A percentile compares a stretch with the other conserved stretches of the same genome.
Conservation (phyloP, 2,797 vertebrate species). For the Enteromius trimaculatus region DNA sequence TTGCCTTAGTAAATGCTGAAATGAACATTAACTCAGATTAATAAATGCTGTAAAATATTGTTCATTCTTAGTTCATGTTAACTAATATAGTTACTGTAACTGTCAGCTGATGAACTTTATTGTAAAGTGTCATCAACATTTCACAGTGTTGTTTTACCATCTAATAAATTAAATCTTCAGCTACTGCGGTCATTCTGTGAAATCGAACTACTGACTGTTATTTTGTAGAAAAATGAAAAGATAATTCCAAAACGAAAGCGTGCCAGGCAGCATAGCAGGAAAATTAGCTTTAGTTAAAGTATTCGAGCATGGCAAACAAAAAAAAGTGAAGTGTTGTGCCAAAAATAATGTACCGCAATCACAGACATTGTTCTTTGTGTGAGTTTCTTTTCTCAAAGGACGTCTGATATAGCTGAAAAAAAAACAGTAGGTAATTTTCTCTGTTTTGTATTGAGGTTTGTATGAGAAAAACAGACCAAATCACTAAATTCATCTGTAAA, state of each 20-base stretch:
- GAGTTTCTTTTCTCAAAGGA: conserved; percentile 15
- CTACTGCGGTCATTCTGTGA: background rate
- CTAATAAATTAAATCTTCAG: background rate
- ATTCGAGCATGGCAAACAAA: background rate
- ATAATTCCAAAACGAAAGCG: background rate
- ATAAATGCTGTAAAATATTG: too few relatives aligned
- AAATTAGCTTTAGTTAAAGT: conserved; percentile 7
- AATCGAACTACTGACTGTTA: background rate
- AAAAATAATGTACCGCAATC: conserved; percentile 16
- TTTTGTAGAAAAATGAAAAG: conserved; percentile 3
- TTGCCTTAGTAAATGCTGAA: too few relatives aligned
- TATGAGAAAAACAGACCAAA: background rate
- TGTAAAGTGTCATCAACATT: too few relatives aligned
- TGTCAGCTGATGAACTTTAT: too few relatives aligned
- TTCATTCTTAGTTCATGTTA: too few relatives aligned
- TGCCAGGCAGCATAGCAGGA: background rate
- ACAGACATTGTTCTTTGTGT: background rate
- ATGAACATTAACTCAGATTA: too few relatives aligned
- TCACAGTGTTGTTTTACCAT: background rate
- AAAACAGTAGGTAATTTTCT: conserved; percentile 16
- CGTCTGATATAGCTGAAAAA: conserved; percentile 4
- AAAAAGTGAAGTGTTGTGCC: background rate
- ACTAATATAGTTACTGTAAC: too few relatives aligned
- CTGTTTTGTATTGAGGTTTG: background rate
- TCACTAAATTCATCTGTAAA: conserved; percentile 4